A percentile compares a stretch with the other conserved stretches of the same genome.
These are phyloP conservation scores for Cirrhinus molitorella DNA, from an alignment of 2,797 vertebrate genomes.

Conservation along the genomic window DNA sequence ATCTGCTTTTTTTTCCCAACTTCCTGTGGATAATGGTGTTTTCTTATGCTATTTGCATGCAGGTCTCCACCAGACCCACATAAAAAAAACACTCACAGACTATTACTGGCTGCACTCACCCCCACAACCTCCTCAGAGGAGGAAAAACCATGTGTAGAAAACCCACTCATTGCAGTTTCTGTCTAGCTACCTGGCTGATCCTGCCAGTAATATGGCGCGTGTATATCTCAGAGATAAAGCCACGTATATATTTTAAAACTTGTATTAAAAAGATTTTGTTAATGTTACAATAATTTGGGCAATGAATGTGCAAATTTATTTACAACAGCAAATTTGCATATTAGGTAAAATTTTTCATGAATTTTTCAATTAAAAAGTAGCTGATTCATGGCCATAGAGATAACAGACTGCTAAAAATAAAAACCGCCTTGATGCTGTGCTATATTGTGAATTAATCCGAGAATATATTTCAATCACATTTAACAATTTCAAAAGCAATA, in stretches of 20 bases:
- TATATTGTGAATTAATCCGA: neutral
- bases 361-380: neutral
- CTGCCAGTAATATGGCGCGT: neutral
- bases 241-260: neutral
- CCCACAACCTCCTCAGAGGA: neutral
- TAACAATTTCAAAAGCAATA: neutral
- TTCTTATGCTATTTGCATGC: neutral
- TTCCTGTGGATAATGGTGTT: neutral
- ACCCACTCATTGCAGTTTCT: neutral
- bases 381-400: neutral
- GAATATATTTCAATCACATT: neutral
- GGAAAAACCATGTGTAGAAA: neutral
- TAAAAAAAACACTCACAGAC: neutral
- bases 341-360: neutral
- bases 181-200: neutral
- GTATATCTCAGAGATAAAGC: neutral
- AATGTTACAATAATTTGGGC: neutral
- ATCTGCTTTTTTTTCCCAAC: too few relatives aligned
- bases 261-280: neutral
- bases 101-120: neutral
- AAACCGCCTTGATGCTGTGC: neutral
- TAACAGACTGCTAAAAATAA: neutral
- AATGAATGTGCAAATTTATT: neutral
- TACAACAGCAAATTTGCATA: neutral
- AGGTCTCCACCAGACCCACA: neutral